phyloP scores from a whole-genome alignment of 2,888 invertebrate genomes.

The Nysson spinosus region DNA sequence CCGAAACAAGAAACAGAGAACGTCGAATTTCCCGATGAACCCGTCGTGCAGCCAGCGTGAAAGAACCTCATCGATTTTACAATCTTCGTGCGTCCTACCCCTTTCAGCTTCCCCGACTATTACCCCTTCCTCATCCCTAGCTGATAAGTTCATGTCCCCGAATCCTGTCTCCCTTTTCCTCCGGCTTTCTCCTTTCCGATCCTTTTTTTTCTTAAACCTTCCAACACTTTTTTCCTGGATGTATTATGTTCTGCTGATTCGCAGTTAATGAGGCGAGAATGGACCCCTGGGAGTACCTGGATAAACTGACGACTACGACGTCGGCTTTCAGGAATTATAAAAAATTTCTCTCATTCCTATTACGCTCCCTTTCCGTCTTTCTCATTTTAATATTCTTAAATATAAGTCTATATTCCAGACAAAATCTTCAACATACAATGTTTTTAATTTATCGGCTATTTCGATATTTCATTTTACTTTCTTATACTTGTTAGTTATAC shows the following conservation, averaged over 20 bases:
- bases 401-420: too few species aligned
- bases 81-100: slow-evolving; percentile 55
- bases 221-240: slow-evolving; percentile 47
- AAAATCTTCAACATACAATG: too few species aligned
- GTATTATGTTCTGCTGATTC: slow-evolving; percentile 67
- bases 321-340: slow-evolving; percentile 14
- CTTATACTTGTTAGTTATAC: too few species aligned
- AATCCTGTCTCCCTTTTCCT: slow-evolving; percentile 28
- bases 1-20: slow-evolving; percentile 17
- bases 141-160: slow-evolving; percentile 42
- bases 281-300: slow-evolving; percentile 57
- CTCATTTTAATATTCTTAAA: too few species aligned
- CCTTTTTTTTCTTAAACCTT: too few species aligned
- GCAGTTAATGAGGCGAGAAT: slow-evolving; percentile 71
- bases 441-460: too few species aligned
- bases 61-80: slow-evolving; percentile 67
- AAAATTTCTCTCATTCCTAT: background rate
- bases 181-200: slow-evolving; percentile 9
- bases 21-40: slow-evolving; percentile 40
- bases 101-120: slow-evolving; percentile 44
- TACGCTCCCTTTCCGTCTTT: too few species aligned
- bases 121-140: slow-evolving; percentile 29
- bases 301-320: slow-evolving; percentile 42
- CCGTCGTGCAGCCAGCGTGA: slow-evolving; percentile 43
- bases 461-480: too few species aligned